Base-by-base conservation (phyloP, 2,888 invertebrate species). In the Cerastis leucographa region DNA sequence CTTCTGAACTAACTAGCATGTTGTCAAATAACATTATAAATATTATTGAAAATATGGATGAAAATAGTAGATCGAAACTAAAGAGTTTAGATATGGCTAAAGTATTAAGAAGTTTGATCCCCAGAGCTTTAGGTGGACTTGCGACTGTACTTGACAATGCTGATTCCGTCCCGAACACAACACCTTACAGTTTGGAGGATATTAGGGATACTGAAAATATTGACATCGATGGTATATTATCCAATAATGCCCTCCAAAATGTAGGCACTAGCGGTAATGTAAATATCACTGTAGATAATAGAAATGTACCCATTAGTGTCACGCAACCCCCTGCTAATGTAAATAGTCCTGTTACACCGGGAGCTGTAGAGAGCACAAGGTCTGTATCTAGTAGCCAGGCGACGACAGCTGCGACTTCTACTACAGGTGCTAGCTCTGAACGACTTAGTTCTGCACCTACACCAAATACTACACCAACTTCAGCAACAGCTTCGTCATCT, bases 1-100 rank as follows among this genome's bases (percentile, higher is more conserved):
- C 96, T 80, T 94, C 95, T 82, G 96, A 95, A 95, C 95, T 96
- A 96, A 96, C 96, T 93, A 96, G 96, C 96, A 96, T 96, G 96
- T 94, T 96, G 85, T 93, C 96, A 87, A 96, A 94, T 94, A 96
- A 95, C 88, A 96, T 96, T 88, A 94, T 90, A 91, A 92, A 91
- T 92, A 96, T 96, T 87, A 93, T 96, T 75, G 89, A 94, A 91
- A 95, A 94, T 89, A 95, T 96, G 95, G 96, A 96, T 88, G 94
- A 94, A 83, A 93, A 93, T 25, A 95, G 94, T 93, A 95, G 92
- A 93, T 93, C 93, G 89, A 96, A 94, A 93, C 93, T 97, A 91
- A 87, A 80, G 65, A 94, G 95, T 83, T 96, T 96, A 91, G 97
- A 97, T 94, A 96, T 96, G 95, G 92, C 94, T 76, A 95, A 95